These are phyloP conservation scores for Clepsis dumicolana DNA, from an alignment of 2,888 invertebrate genomes.

Conservation along the genomic window DNA sequence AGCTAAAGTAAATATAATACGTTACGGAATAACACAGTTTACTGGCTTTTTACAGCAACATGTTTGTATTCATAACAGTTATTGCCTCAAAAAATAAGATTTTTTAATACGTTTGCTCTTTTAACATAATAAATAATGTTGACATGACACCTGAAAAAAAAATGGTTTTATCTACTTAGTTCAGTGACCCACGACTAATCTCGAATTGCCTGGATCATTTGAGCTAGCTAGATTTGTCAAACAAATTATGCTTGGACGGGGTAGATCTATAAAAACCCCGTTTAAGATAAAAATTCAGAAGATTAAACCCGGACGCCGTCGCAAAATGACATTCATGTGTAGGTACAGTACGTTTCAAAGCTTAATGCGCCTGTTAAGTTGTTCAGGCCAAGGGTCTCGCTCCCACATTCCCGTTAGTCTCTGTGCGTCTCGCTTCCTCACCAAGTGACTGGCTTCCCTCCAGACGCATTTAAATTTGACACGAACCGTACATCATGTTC, in stretches of 20 bases:
- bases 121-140: background rate
- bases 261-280: too few relatives aligned
- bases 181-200: background rate
- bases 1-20: slow-evolving; percentile 31
- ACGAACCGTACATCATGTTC: too few relatives aligned
- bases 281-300: too few relatives aligned
- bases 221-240: background rate
- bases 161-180: background rate
- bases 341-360: too few relatives aligned
- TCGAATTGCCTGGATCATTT: background rate
- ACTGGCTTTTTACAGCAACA: slow-evolving; percentile 23
- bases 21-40: slow-evolving; percentile 35
- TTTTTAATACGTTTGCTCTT: slow-evolving; percentile 8
- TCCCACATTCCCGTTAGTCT: too few relatives aligned
- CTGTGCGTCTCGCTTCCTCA: too few relatives aligned
- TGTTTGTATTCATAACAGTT: slow-evolving; percentile 22
- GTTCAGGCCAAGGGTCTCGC: too few relatives aligned
- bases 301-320: background rate
- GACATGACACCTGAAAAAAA: background rate
- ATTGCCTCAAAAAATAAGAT: slow-evolving; percentile 12
- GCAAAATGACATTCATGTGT: background rate
- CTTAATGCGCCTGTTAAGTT: too few relatives aligned
- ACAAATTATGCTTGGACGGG: too few relatives aligned
- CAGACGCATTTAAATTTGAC: too few relatives aligned
- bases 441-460: too few relatives aligned